phyloP scores from a whole-genome alignment of 2,797 vertebrate genomes.

The Periparus ater region DNA sequence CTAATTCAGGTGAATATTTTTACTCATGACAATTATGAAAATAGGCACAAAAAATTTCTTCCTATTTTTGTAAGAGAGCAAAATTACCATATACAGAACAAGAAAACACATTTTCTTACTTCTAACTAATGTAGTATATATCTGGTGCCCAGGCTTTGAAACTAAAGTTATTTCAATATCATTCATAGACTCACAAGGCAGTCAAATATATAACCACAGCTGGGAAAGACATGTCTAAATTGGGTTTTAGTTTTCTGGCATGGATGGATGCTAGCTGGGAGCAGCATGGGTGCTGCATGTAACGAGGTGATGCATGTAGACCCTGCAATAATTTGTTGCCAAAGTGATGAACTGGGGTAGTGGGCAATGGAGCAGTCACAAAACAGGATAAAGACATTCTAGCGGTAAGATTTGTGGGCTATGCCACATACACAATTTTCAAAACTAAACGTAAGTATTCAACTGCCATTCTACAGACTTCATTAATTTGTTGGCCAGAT shows the following conservation, averaged over 20 bases:
- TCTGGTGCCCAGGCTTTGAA: background rate
- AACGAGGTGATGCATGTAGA: background rate
- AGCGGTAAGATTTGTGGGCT: background rate
- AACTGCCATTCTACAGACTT: background rate
- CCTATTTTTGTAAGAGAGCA: background rate
- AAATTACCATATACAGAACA: background rate
- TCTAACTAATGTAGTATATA: background rate
- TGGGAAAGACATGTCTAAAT: background rate
- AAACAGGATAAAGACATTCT: background rate
- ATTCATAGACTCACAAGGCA: background rate
- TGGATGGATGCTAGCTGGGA: background rate
- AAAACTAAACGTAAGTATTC: background rate
- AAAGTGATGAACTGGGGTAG: background rate
- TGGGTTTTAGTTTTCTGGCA: background rate
- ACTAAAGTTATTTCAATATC: background rate
- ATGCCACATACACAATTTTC: background rate
- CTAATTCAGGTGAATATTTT: background rate
- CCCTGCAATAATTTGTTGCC: background rate
- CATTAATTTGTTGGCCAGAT: background rate
- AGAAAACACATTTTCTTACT: background rate
- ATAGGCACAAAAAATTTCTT: background rate
- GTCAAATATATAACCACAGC: background rate
- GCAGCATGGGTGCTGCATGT: background rate
- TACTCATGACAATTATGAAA: background rate
- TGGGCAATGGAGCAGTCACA: background rate